A percentile compares a stretch with the other conserved stretches of the same genome.
These are phyloP conservation scores for Polymixis lichenea DNA, from an alignment of 2,888 invertebrate species.

Conservation along the genomic window DNA sequence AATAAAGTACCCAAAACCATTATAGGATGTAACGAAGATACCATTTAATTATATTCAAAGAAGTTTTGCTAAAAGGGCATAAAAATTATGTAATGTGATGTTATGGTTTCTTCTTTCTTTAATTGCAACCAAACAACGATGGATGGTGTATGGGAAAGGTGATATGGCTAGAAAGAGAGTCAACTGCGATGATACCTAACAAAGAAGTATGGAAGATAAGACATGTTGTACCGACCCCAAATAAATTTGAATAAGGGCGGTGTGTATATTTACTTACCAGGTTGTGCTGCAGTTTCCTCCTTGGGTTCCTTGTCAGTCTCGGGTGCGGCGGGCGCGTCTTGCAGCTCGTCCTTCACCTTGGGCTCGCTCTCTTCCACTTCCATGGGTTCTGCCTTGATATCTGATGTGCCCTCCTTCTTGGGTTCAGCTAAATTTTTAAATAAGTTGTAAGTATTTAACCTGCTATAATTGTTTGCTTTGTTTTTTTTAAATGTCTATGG, in stretches of 20 bases:
- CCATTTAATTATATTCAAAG: not conserved
- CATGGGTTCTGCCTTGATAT: constrained; percentile 85
- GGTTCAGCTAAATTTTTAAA: constrained; percentile 66
- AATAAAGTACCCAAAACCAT: not conserved
- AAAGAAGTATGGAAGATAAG: not conserved
- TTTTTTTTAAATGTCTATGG: no score
- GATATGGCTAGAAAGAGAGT: not conserved
- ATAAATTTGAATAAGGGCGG: not conserved
- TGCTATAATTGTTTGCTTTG: no score
- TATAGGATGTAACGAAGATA: no score
- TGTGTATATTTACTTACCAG: constrained; percentile 64
- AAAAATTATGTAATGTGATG: no score
- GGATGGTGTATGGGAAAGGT: no score
- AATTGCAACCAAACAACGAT: no score
- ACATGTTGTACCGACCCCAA: not conserved
- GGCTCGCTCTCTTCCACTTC: constrained; percentile 86
- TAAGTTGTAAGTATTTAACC: not conserved
- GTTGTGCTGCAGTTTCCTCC: constrained; percentile 74
- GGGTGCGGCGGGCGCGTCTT: constrained; percentile 70
- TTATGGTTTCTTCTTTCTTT: no score
- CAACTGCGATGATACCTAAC: not conserved
- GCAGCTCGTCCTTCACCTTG: constrained; percentile 90
- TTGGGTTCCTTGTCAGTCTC: constrained; percentile 87
- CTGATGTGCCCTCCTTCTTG: constrained; percentile 82
- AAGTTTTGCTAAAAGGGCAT: not conserved